These are phyloP conservation scores for Mola mola DNA, from an alignment of 2,113 vertebrate genomes.

Conservation along the genomic window DNA sequence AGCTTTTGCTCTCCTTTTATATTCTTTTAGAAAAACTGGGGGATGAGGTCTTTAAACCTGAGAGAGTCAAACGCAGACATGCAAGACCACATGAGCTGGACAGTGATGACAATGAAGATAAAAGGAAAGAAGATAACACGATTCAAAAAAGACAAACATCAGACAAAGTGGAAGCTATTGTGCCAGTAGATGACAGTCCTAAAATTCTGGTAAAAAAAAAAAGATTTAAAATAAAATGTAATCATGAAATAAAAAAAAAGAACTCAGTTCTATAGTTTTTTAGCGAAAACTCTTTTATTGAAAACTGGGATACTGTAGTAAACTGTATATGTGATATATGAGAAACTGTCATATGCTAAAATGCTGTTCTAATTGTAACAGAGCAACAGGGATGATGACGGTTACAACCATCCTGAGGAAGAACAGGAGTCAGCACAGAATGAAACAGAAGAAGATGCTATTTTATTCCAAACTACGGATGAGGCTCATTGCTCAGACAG, in stretches of 20 bases:
- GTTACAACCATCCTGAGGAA: constrained; percentile 2
- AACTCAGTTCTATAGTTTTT: too few relatives aligned
- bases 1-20: not conserved
- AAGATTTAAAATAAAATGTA: too few relatives aligned
- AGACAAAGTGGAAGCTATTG: constrained; percentile 78
- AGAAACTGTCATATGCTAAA: too few relatives aligned
- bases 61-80: constrained; percentile 86
- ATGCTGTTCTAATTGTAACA: too few relatives aligned
- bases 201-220: constrained; percentile 78
- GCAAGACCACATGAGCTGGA: constrained; percentile 89
- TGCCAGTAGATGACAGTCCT: constrained; percentile 58
- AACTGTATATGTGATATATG: too few relatives aligned
- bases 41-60: constrained; percentile 70
- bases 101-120: constrained; percentile 80
- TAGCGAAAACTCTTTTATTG: too few relatives aligned
- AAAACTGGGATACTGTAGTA: too few relatives aligned
- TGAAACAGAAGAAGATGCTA: constrained; percentile 45
- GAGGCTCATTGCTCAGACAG: constrained; percentile 79
- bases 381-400: constrained; percentile 5
- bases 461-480: constrained; percentile 69
- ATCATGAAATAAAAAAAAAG: too few relatives aligned
- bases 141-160: constrained; percentile 77
- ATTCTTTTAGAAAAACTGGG: constrained; percentile 75
- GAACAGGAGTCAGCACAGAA: constrained; percentile 34
- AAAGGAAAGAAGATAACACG: constrained; percentile 79